A percentile compares a stretch with the other conserved stretches of the same genome.
Evolutionary conservation across 2,113 vertebrate species (phyloP).

Genomic region (Hydrolagus affinis): DNA sequence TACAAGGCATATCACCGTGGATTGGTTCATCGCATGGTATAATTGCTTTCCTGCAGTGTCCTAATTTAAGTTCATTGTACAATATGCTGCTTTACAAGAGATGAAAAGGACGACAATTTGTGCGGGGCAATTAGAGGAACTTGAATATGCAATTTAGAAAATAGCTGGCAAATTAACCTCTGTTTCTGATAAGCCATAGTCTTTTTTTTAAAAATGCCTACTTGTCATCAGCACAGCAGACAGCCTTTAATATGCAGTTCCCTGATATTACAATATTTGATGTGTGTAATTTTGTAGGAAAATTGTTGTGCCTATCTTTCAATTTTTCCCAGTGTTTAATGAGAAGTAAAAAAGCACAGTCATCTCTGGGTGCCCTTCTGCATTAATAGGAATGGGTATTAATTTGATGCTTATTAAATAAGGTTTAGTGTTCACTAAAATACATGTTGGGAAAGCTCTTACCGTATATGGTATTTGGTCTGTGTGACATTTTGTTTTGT

Average conservation of each 20-base stretch:
- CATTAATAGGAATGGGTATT: neutral
- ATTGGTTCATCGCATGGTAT: constrained; percentile 2
- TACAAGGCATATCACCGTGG: constrained; percentile 7
- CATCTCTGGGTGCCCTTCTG: neutral
- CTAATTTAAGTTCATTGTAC: constrained; percentile 30
- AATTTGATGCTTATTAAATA: constrained; percentile 20
- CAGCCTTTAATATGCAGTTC: constrained; percentile 26
- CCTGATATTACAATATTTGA: constrained; percentile 25
- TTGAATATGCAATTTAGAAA: constrained; percentile 32
- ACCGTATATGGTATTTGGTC: too few species aligned
- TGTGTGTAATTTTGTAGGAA: constrained; percentile 22
- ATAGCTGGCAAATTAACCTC: constrained; percentile 29
- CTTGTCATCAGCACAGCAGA: constrained; percentile 8
- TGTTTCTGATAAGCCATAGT: neutral
- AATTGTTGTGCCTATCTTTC: neutral
- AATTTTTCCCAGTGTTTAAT: constrained; percentile 25
- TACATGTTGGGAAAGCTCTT: neutral
- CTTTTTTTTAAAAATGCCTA: neutral
- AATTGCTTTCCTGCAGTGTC: constrained; percentile 22
- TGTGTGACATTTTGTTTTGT: too few species aligned
- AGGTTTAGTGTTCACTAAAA: neutral
- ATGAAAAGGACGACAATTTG: constrained; percentile 28
- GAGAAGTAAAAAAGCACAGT: constrained; percentile 2
- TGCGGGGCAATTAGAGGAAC: constrained; percentile 14
- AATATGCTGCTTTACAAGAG: constrained; percentile 19